phyloP scores from a whole-genome alignment of 2,888 invertebrate species.

The Platycheirus rosarum region DNA sequence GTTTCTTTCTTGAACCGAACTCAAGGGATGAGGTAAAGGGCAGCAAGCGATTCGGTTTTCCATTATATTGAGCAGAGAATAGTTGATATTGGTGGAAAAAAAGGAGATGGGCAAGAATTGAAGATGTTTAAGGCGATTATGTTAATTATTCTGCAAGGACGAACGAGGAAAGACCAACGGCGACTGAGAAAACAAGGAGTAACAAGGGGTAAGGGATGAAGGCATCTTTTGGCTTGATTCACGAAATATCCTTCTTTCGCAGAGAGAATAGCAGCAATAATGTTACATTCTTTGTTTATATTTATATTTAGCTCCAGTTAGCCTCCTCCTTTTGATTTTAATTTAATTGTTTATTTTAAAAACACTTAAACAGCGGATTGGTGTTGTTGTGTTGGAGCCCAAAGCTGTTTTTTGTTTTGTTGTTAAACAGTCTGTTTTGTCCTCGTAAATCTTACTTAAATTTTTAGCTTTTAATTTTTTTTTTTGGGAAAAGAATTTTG shows the following conservation, averaged over 20 bases:
- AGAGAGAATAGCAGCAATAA: conserved; percentile 9
- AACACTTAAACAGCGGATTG: conserved; percentile 41
- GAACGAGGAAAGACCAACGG: no score
- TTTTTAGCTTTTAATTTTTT: conserved; percentile 40
- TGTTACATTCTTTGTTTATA: neutral
- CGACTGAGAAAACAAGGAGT: neutral
- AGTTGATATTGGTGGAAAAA: conserved; percentile 49
- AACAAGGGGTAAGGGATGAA: neutral
- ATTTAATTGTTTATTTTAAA: conserved; percentile 53
- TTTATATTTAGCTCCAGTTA: conserved; percentile 3
- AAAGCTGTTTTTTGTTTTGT: conserved; percentile 14
- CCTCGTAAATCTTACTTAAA: conserved; percentile 64
- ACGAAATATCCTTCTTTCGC: conserved; percentile 16
- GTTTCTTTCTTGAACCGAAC: conserved; percentile 26
- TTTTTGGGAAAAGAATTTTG: conserved; percentile 32
- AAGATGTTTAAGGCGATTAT: conserved; percentile 71
- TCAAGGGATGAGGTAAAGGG: neutral
- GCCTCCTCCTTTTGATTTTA: conserved; percentile 19
- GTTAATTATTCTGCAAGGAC: conserved; percentile 62
- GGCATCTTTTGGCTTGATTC: neutral
- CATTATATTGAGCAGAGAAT: conserved; percentile 65
- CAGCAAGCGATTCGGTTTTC: conserved; percentile 55
- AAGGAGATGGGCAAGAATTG: conserved; percentile 19
- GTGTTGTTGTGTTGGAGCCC: conserved; percentile 46
- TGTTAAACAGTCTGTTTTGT: conserved; percentile 35